Evolutionary conservation across 23 tunicate species (phyloP).

Genomic region (Corella eumyota): DNA sequence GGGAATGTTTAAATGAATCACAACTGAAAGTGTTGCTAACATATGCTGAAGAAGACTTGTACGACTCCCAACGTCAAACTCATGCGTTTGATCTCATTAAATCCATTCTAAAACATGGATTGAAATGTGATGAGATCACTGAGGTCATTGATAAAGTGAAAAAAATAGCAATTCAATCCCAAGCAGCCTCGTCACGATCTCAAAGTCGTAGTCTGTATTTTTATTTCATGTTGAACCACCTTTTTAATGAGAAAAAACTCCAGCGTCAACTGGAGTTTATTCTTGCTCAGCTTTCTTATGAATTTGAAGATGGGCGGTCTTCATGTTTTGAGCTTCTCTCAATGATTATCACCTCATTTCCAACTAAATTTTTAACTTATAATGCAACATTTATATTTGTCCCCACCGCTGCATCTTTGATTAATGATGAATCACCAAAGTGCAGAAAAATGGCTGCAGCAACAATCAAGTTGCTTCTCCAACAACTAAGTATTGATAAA

Average conservation of each 20-base stretch:
- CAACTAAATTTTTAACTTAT: constrained; percentile 9
- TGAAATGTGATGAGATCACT: constrained; percentile 31
- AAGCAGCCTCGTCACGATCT: constrained; percentile 17
- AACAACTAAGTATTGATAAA: constrained; percentile 12
- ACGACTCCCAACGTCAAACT: constrained; percentile 47
- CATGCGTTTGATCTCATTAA: constrained; percentile 62
- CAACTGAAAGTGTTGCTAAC: constrained; percentile 56
- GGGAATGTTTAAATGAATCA: constrained; percentile 25
- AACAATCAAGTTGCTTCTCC: constrained; percentile 36
- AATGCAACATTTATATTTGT: constrained; percentile 45
- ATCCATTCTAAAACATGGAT: constrained; percentile 52
- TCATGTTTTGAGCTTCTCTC: constrained; percentile 57
- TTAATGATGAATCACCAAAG: constrained; percentile 57
- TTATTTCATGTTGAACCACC: constrained; percentile 43
- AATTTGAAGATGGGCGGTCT: constrained; percentile 61
- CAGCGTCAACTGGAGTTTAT: constrained; percentile 38
- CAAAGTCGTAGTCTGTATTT: constrained; percentile 55
- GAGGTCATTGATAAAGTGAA: constrained; percentile 47
- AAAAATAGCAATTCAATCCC: constrained; percentile 54
- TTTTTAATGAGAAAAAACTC: constrained; percentile 26
- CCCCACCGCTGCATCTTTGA: constrained; percentile 38
- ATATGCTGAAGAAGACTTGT: constrained; percentile 79
- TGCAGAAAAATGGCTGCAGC: constrained; percentile 53
- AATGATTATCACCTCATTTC: constrained; percentile 28
- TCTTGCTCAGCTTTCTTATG: constrained; percentile 51